Evolutionary conservation across 2,113 vertebrate genomes (phyloP), one percentile per base, ranked within the genome.

Genomic region (Oncorhynchus tshawytscha): DNA sequence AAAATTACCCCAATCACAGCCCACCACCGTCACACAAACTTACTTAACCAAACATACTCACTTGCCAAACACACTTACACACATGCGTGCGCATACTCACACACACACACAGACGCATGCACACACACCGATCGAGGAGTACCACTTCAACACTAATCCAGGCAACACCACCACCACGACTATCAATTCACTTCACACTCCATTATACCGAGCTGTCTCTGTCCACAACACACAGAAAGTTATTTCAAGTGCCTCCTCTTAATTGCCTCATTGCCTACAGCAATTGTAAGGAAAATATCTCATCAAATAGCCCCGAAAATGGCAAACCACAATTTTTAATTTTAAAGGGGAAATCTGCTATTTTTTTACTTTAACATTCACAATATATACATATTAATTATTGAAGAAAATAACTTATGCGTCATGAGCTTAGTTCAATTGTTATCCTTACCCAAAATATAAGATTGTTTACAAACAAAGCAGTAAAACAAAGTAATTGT

Each of bases 1-100:
- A 88, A 45, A 88, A 89, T 91, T 91, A 85, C 89, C 90, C 84
- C 87, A 91, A 92, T 89, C 87, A 91, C 88, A 89, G 86, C 51
- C 13, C 51, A 2, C 86, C 59, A 66, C 51, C 3, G 81, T 89
- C 85, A 72, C 87, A 31, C 82, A 82, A 29, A 64, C 81, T 82
- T 84, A 87, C 68, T 85, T 78, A 77, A 84, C 68, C 80, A 68
- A 65, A 78, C 70, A 81, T 71, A 71, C 51, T 54, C 51, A 18
- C 49, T 54, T 54, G 51, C 66, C 73, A 76, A 82, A 79, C 78
- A 48, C 45, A 65, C 74, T n/a, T 20, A 57, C 54, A 57, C 54
- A 54, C 51, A 54, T 15, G 16, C 51, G 3, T 18, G 4, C 51
- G 4, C 15, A 54, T 7, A 54, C 51, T 15, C 51, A 54, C 51